Evolutionary conservation across 2,888 invertebrate genomes (phyloP), one percentile per base, ranked within the genome.

Genomic region (Julus scanicus): DNA sequence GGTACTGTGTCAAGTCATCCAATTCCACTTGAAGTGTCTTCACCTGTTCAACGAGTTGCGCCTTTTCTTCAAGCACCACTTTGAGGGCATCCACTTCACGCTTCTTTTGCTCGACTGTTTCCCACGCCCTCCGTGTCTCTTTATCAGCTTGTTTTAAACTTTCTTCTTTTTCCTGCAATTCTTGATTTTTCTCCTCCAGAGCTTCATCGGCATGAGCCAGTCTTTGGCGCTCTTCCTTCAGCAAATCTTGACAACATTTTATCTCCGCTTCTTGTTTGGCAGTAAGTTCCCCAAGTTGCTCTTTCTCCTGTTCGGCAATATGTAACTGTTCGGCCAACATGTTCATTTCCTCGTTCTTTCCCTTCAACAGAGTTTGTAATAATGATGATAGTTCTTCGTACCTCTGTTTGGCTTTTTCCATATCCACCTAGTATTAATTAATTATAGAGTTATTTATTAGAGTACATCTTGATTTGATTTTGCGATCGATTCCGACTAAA

Each of bases 91-190:
- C 89, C 37, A 89, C 89, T 83, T 89, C 89, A 57, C 89, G 87
- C 48, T 87, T 87, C 49, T 88, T 84, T 39, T 89, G 89, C 15
- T 89, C 89, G 13, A 88, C 89, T 9, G 94, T 94, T 89, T 93
- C 93, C 1, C 94, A 91, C 88, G 93, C 93, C 90, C 93, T 90
- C 8, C 88, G 88, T 3, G 95, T 93, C 90, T 95, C 94, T 88
- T 93, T 91, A 89, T 93, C 92, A 37, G 92, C 90, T 20, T 91
- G 91, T 44, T 90, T 90, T 39, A 91, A 89, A 87, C 90, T 90
- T 53, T 84, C 39, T 1, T 29, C 40, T 17, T 83, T 80, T 53
- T 88, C 88, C 17, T 20, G 20, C 63, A 86, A 13, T 53, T 86
- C 37, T 20, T 86, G 53, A 9, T 4, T 80, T 80, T 87, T 63